These are phyloP conservation scores for Patella ulyssiponensis DNA, from an alignment of 2,888 invertebrate species.

Conservation along the genomic window DNA sequence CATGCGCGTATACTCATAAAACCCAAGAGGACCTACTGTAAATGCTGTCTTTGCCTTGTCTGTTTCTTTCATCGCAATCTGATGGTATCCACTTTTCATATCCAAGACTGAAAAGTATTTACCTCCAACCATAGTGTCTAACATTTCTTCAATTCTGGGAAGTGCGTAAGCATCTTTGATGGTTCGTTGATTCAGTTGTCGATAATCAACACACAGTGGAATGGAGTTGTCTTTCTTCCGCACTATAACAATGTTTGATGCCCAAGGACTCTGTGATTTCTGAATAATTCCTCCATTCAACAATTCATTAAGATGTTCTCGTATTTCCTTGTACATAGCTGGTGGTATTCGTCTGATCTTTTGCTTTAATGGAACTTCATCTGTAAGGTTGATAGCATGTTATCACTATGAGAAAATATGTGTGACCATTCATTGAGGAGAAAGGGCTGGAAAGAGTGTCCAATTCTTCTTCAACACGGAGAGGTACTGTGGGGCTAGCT, in stretches of 20 bases:
- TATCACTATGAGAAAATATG: neutral
- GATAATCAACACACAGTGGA: neutral
- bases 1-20: constrained; percentile 35
- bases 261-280: neutral
- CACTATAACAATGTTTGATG: neutral
- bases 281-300: neutral
- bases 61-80: no score
- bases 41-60: constrained; percentile 36
- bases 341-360: neutral
- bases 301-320: neutral
- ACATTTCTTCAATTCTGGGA: no score
- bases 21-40: constrained; percentile 34
- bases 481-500: no score
- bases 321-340: no score
- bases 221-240: neutral
- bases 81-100: neutral
- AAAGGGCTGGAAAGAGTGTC: no score
- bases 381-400: neutral
- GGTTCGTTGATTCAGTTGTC: neutral
- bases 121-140: no score
- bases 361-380: neutral
- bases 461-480: no score
- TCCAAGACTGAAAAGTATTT: neutral
- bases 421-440: neutral
- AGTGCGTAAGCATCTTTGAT: no score